A percentile compares a stretch with the other conserved stretches of the same genome.
phyloP scores from a whole-genome alignment of 2,888 invertebrate genomes.

The Pollenia angustigena region DNA sequence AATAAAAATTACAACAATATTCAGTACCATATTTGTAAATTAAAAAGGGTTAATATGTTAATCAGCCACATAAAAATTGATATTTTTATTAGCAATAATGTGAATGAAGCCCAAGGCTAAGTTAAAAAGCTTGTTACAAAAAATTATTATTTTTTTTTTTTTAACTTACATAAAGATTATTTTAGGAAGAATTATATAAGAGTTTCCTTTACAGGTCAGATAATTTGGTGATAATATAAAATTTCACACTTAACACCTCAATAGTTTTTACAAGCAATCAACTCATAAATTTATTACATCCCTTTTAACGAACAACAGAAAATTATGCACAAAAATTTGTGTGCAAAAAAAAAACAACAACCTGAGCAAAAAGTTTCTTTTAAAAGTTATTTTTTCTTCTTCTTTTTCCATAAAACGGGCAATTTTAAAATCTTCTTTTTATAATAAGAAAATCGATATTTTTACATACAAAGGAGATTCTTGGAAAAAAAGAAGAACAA shows the following conservation, averaged over 20 bases:
- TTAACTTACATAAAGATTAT: background rate
- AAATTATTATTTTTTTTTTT: constrained; percentile 12
- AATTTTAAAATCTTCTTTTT: constrained; percentile 36
- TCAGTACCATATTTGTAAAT: background rate
- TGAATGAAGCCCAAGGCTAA: constrained; percentile 23
- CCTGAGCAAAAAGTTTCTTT: constrained; percentile 30
- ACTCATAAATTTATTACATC: constrained; percentile 64
- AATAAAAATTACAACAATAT: no score
- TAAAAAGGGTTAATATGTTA: background rate
- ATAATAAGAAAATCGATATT: constrained; percentile 57
- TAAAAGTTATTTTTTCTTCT: constrained; percentile 20
- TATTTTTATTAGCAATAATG: background rate
- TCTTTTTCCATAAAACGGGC: constrained; percentile 5
- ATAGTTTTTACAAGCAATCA: constrained; percentile 69
- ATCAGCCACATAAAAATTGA: background rate
- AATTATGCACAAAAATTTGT: background rate
- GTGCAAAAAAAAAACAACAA: constrained; percentile 6
- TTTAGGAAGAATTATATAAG: background rate
- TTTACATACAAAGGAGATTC: constrained; percentile 14
- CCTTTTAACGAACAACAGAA: constrained; percentile 42
- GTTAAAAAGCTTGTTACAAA: background rate
- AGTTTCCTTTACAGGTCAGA: constrained; percentile 30
- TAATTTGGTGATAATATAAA: constrained; percentile 64
- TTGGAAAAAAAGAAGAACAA: background rate
- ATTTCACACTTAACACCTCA: constrained; percentile 73